Evolutionary conservation across 2,797 vertebrate species (phyloP), one percentile per base, ranked within the genome.

Genomic region (Anabacerthia variegaticeps): DNA sequence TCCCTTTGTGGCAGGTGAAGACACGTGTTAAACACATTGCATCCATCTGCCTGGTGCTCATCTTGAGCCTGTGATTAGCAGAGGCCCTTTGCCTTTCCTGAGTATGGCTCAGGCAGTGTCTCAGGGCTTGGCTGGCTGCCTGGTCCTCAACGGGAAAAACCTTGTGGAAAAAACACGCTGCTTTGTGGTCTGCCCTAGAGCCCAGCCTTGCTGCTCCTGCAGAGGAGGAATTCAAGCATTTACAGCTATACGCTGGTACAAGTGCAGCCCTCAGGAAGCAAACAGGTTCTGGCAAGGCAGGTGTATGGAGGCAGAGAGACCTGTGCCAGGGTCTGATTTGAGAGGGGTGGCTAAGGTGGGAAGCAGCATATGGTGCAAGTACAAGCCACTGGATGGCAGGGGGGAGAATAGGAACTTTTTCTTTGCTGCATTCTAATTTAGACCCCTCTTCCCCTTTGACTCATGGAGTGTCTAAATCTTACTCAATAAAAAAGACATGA

Each of bases 31-130:
- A 56, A 72, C 41, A 58, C 4, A 18, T 20, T 26, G 43, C 4
- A 2, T 34, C 16, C 63, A 19, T 66, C 32, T 66, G 16, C 32
- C 23, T 26, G 32, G 43, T 46, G 32, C 63, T 66, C 43, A 14
- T 34, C 16, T 26, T 65, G 43, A 65, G 43, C n/a, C 43, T 46
- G 43, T 23, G 32, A 66, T 66, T 55, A 61, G n/a, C 52, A 52
- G 58, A 71, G 8, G 44, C 13, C 20, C 17, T 80, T 52, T 75
- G 23, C 69, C 37, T 81, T 73, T 58, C 52, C 58, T n/a, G 41
- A 75, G 26, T 7, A 8, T 0, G 1, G 20, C 36, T 74, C 2
- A 1, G 28, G 44, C 0, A 1, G 19, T 61, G 32, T 32, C 26
- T 80, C 34, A 76, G 13, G 37, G 10, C 55, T 72, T 74, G 36